phyloP scores from a whole-genome alignment of 2,888 invertebrate species.

The Idaea biselata region DNA sequence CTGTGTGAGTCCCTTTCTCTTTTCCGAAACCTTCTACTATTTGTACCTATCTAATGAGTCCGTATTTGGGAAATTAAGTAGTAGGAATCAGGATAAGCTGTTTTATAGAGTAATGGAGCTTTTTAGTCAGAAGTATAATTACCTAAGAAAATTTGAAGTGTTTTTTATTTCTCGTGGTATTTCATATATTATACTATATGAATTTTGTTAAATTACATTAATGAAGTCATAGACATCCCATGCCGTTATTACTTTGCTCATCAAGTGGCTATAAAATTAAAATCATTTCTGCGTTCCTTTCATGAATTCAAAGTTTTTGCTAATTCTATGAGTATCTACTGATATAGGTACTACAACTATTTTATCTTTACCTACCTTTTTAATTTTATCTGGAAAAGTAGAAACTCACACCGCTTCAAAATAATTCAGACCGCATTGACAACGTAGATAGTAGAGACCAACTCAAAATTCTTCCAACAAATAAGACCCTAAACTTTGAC shows the following conservation, averaged over 20 bases:
- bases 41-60: not conserved
- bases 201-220: too few relatives aligned
- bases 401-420: constrained; percentile 51
- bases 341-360: not conserved
- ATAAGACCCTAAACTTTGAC: constrained; percentile 40
- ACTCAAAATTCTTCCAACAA: constrained; percentile 47
- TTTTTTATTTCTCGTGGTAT: too few relatives aligned
- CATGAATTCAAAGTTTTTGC: too few relatives aligned
- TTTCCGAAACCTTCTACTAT: not conserved
- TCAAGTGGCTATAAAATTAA: not conserved
- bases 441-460: constrained; percentile 42
- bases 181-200: too few relatives aligned
- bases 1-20: constrained; percentile 30
- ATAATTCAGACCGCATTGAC: constrained; percentile 36
- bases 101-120: too few relatives aligned
- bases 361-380: constrained; percentile 1
- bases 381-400: constrained; percentile 28
- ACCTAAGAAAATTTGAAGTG: too few relatives aligned
- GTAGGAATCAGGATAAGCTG: too few relatives aligned
- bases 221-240: too few relatives aligned
- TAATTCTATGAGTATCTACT: not conserved
- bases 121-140: too few relatives aligned
- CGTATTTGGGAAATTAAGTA: too few relatives aligned
- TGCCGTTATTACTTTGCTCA: not conserved
- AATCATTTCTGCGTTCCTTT: not conserved